Evolutionary conservation across 2,888 invertebrate species (phyloP).

Genomic region (Xanthia togata): DNA sequence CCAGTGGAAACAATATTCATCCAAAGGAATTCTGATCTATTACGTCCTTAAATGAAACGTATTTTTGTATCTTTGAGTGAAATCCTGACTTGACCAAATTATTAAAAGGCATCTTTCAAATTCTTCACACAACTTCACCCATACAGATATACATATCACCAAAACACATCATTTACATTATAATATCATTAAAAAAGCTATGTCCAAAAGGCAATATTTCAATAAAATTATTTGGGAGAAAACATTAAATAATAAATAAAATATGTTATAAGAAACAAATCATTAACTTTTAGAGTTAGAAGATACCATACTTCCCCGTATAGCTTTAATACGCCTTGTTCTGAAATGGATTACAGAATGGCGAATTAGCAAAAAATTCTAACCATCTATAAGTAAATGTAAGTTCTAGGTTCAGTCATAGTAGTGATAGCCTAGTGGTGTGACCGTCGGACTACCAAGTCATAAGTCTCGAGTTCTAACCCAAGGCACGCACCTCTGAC

Average conservation of each 20-base stretch:
- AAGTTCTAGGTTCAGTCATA: background rate
- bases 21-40: background rate
- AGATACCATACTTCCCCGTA: background rate
- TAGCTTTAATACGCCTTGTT: background rate
- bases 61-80: background rate
- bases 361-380: background rate
- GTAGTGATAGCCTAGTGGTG: no score
- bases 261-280: conserved; percentile 19
- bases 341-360: background rate
- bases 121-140: background rate
- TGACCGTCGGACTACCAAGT: no score
- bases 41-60: no score
- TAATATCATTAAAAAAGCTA: conserved; percentile 43
- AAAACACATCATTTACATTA: conserved; percentile 44
- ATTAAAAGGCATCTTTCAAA: conserved; percentile 14
- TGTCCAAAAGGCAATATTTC: conserved; percentile 87
- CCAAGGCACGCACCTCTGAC: no score
- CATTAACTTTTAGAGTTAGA: background rate
- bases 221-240: conserved; percentile 55
- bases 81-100: background rate
- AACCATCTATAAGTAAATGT: background rate
- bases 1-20: background rate
- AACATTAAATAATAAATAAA: background rate
- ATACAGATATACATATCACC: conserved; percentile 15
- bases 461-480: no score